These are phyloP conservation scores for cattle (Bos taurus) DNA, from an alignment of 2,113 vertebrate genomes.

Conservation along the genomic window DNA sequence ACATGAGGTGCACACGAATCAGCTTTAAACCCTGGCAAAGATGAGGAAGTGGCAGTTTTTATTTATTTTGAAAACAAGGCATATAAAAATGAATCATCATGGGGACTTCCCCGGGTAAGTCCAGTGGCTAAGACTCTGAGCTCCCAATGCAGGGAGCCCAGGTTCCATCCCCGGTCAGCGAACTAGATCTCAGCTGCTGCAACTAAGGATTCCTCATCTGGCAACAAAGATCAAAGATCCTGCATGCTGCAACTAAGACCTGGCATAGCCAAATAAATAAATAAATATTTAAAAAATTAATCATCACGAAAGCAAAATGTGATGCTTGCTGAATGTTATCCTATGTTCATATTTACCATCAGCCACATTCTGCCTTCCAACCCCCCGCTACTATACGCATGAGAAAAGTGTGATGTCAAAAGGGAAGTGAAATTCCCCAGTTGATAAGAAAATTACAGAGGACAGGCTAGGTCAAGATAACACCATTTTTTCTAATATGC, in stretches of 20 bases:
- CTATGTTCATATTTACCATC: neutral
- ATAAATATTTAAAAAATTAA: neutral
- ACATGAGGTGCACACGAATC: neutral
- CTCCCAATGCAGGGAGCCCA: neutral
- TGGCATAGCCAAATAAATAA: neutral
- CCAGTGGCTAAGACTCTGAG: neutral
- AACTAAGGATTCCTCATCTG: neutral
- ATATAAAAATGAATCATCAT: neutral
- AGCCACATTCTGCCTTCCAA: neutral
- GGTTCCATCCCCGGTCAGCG: neutral
- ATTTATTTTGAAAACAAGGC: neutral
- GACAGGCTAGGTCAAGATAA: neutral
- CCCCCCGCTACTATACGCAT: fast-evolving
- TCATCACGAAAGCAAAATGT: neutral
- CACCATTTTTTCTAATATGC: no score
- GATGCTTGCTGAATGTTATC: neutral
- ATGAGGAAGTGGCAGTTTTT: neutral
- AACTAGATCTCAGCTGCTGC: neutral
- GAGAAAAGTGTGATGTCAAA: neutral
- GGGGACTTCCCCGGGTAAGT: neutral
- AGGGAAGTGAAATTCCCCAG: neutral
- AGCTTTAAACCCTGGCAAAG: neutral
- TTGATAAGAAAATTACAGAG: neutral
- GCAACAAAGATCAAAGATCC: neutral
- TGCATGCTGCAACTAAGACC: neutral